Percentiles rank a stretch among this genome's conserved stretches.
Conservation (phyloP, 2,113 vertebrate species). For the Mesitornis unicolor region DNA sequence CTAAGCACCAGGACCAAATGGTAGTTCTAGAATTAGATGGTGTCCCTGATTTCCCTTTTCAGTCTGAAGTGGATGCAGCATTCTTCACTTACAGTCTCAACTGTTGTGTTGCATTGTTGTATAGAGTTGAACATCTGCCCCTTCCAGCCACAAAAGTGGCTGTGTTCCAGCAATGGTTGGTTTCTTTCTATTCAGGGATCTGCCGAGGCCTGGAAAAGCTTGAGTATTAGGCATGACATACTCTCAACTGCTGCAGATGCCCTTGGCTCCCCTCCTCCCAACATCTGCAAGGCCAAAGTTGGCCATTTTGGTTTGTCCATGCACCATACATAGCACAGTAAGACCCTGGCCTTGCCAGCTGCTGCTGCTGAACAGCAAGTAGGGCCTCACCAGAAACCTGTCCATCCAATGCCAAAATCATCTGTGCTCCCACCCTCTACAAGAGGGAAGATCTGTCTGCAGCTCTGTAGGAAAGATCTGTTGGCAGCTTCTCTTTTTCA, state of each 20-base stretch:
- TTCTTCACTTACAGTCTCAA: conserved; percentile 7
- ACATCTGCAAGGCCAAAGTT: background rate
- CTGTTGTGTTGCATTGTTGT: conserved; percentile 41
- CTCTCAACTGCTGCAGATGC: background rate
- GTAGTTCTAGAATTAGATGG: conserved; percentile 9
- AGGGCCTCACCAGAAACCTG: background rate
- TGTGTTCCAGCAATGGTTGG: conserved; percentile 26
- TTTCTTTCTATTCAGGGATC: conserved; percentile 57
- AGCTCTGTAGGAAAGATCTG: background rate
- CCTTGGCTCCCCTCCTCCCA: background rate
- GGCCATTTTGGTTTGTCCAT: background rate
- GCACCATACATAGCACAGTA: background rate
- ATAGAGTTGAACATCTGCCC: conserved; percentile 53
- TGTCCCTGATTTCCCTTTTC: conserved; percentile 46
- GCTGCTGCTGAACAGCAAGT: background rate
- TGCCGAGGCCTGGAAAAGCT: conserved; percentile 12
- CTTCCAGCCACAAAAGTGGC: conserved; percentile 58
- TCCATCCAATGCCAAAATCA: background rate
- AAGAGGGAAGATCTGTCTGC: background rate
- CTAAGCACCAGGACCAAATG: background rate
- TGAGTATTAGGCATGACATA: background rate
- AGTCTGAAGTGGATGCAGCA: conserved; percentile 17
- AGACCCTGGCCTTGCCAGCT: background rate
- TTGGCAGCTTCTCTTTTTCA: too few relatives aligned
- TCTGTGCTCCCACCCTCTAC: background rate